Evolutionary conservation across 2,888 invertebrate species (phyloP).

Genomic region (Meta bourneti): DNA sequence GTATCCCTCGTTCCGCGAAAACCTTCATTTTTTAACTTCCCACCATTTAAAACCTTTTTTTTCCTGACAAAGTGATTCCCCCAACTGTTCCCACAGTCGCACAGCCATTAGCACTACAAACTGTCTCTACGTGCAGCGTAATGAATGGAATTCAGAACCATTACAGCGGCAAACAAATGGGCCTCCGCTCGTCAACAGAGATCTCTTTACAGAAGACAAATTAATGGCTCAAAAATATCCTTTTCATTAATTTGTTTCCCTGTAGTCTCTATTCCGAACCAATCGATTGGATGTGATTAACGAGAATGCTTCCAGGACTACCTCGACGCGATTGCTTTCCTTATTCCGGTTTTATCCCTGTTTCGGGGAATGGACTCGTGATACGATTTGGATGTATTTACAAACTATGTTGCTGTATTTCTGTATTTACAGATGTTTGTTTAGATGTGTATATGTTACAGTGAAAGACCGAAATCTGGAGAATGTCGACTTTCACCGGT

Average conservation of each 20-base stretch:
- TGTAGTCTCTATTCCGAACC: slow-evolving; percentile 18
- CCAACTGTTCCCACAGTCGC: no score
- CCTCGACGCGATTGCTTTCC: not conserved
- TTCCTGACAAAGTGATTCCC: no score
- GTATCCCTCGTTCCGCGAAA: no score
- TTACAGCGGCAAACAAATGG: slow-evolving; percentile 54
- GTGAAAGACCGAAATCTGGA: no score
- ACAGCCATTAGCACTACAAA: no score
- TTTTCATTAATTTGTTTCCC: slow-evolving; percentile 57
- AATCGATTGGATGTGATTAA: slow-evolving; percentile 43
- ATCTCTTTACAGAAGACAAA: slow-evolving; percentile 61
- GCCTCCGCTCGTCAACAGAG: slow-evolving; percentile 14
- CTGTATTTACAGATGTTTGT: no score
- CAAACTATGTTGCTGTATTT: no score
- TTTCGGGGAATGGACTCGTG: not conserved
- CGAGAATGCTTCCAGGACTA: slow-evolving; percentile 2
- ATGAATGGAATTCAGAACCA: slow-evolving; percentile 43
- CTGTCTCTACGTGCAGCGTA: not conserved
- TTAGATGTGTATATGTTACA: no score
- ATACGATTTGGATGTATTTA: no score
- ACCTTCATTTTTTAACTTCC: no score
- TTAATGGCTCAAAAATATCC: slow-evolving; percentile 69
- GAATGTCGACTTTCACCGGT: no score
- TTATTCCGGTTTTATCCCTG: not conserved
- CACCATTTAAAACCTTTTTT: no score